phyloP scores from a whole-genome alignment of 2,113 vertebrate genomes.

The Sphyrna mokarran region DNA sequence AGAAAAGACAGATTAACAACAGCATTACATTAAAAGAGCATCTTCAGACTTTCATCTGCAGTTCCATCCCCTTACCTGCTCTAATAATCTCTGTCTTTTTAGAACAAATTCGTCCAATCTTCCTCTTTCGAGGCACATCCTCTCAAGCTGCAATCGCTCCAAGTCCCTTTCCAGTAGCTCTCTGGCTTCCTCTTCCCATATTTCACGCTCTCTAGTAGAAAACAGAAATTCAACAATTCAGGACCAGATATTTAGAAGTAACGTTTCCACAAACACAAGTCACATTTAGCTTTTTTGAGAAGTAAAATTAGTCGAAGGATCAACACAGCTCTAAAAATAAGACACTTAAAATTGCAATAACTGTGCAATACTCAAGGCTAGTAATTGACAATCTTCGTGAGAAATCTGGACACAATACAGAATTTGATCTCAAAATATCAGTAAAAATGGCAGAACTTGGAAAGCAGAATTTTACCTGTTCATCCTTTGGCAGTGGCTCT shows the following conservation, averaged over 20 bases:
- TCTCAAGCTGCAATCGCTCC: conserved; percentile 75
- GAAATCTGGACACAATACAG: neutral
- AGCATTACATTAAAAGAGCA: neutral
- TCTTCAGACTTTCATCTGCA: neutral
- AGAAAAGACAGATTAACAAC: neutral
- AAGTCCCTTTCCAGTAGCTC: conserved; percentile 75
- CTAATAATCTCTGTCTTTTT: neutral
- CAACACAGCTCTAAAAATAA: neutral
- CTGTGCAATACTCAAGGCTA: neutral
- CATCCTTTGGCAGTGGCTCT: neutral
- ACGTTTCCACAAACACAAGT: neutral
- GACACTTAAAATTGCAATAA: neutral
- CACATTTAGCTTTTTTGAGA: neutral
- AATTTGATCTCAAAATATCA: neutral
- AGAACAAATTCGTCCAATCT: conserved; percentile 61
- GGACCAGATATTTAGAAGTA: neutral
- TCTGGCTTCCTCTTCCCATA: conserved; percentile 54
- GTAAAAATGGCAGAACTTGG: neutral
- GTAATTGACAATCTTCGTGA: neutral
- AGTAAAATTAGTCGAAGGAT: neutral
- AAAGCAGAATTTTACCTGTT: neutral
- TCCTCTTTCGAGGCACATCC: conserved; percentile 77
- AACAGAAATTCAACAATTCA: neutral
- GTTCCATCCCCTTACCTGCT: neutral
- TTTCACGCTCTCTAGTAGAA: conserved; percentile 41